phyloP scores from a whole-genome alignment of 1,140 invertebrate genomes.

The Proales similis region DNA sequence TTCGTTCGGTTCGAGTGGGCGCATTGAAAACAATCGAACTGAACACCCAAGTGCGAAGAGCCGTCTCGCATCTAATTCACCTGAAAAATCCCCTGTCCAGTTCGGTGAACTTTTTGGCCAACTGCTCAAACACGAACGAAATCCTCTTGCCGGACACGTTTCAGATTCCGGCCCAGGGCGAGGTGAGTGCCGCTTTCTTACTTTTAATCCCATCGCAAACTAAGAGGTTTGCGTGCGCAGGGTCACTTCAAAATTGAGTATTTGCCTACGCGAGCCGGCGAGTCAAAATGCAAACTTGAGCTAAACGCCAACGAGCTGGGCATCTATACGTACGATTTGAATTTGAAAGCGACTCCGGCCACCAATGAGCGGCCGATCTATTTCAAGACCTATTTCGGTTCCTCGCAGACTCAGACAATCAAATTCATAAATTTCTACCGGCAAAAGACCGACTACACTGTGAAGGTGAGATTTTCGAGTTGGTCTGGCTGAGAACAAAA shows the following conservation, averaged over 20 bases:
- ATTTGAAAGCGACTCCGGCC: slow-evolving; percentile 46
- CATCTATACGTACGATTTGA: slow-evolving; percentile 49
- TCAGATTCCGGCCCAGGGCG: background rate
- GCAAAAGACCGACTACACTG: slow-evolving; percentile 52
- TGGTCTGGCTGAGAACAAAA: too few relatives aligned
- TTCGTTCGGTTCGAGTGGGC: slow-evolving; percentile 46
- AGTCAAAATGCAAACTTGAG: slow-evolving; percentile 45
- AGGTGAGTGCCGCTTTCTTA: background rate
- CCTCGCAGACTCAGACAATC: slow-evolving; percentile 44
- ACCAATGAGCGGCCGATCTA: slow-evolving; percentile 49
- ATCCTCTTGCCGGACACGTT: slow-evolving; percentile 44
- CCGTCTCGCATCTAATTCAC: slow-evolving; percentile 44
- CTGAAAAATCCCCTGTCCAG: slow-evolving; percentile 48
- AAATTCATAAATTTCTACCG: slow-evolving; percentile 53
- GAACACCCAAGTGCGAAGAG: slow-evolving; percentile 48
- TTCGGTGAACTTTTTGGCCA: slow-evolving; percentile 44
- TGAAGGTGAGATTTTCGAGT: slow-evolving; percentile 45
- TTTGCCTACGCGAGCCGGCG: slow-evolving; percentile 50
- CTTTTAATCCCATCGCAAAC: too few relatives aligned
- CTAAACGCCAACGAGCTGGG: slow-evolving; percentile 49
- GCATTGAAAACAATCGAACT: slow-evolving; percentile 47
- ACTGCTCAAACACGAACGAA: slow-evolving; percentile 43
- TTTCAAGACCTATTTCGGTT: slow-evolving; percentile 48
- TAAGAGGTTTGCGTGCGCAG: slow-evolving; percentile 39
- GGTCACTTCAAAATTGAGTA: slow-evolving; percentile 50